Evolutionary conservation across 1,140 invertebrate genomes (phyloP), one percentile per base, ranked within the genome.

Genomic region (Physella acuta): DNA sequence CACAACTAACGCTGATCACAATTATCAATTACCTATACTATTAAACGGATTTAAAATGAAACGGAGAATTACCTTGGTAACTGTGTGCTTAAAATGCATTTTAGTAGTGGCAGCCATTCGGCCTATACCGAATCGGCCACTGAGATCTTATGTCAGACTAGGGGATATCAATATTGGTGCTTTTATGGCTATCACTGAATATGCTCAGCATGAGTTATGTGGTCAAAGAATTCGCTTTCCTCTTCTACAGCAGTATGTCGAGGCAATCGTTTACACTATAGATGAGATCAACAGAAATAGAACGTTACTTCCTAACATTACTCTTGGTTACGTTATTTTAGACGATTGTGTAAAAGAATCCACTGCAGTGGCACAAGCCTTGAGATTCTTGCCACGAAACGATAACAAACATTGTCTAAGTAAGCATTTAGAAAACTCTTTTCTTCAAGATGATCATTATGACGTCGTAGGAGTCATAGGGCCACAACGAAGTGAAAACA

Each of bases 111-210:
- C n/a, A 0, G 52, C 64, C 26, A 31, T 67, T 0, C 31, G 39
- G 33, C 26, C 51, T 26, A 56, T 67, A 4, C 69, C 70, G 2
- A 52, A 59, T 20, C 65, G 69, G 17, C 70, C 72, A 11, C n/a
- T 39, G 16, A 58, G 26, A 33, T 37, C 52, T 4, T 74, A 76
- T 44, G 34, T 52, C 0, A 51, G 53, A 30, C 26, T 83, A 24
- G 90, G 91, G 2, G 90, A 92, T 74, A 87, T 92, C 28, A 88
- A 91, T n/a, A 77, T 92, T 0, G 91, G 91, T 0, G 91, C 91
- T 0, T 78, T 92, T 3, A 92, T 92, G 81, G 90, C 91, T 1
- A 89, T 92, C 1, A 91, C 92, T 75, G 30, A 68, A 24, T 70
- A 72, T 49, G 88, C 88, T 86, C 75, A 84, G 80, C 39, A 78